Conservation (phyloP, 2,113 vertebrate genomes). For the Elephantulus edwardii region DNA sequence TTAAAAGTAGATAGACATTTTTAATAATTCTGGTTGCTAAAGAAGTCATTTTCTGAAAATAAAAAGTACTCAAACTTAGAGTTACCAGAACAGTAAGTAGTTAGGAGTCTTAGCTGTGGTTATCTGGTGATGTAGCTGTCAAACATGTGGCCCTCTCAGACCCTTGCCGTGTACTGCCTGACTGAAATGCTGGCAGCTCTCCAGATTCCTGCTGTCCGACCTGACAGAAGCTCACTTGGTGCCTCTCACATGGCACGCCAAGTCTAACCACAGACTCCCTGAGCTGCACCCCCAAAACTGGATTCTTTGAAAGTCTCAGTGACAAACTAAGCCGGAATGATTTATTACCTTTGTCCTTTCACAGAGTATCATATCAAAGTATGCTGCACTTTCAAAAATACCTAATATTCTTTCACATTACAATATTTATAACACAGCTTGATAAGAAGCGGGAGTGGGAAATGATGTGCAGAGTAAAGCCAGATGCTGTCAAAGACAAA, state of each 20-base stretch:
- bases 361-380: slow-evolving; percentile 46
- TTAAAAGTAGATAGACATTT: not conserved
- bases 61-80: not conserved
- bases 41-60: not conserved
- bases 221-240: not conserved
- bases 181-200: not conserved
- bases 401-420: slow-evolving; percentile 72
- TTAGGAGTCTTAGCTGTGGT: not conserved
- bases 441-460: slow-evolving; percentile 94
- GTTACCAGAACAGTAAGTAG: not conserved
- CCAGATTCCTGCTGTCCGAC: slow-evolving; percentile 16
- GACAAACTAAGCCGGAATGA: slow-evolving; percentile 46
- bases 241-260: not conserved
- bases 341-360: slow-evolving; percentile 65
- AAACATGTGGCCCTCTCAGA: not conserved
- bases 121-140: not conserved
- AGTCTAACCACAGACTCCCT: slow-evolving; percentile 23
- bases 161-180: not conserved
- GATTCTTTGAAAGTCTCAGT: not conserved
- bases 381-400: slow-evolving; percentile 66
- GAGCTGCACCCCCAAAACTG: slow-evolving; percentile 23
- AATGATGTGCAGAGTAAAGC: slow-evolving; percentile 94
- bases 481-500: slow-evolving; percentile 90
- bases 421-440: slow-evolving; percentile 86
- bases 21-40: not conserved